Conservation (phyloP, 2,113 vertebrate genomes). For the Oxygymnocypris stewartii region DNA sequence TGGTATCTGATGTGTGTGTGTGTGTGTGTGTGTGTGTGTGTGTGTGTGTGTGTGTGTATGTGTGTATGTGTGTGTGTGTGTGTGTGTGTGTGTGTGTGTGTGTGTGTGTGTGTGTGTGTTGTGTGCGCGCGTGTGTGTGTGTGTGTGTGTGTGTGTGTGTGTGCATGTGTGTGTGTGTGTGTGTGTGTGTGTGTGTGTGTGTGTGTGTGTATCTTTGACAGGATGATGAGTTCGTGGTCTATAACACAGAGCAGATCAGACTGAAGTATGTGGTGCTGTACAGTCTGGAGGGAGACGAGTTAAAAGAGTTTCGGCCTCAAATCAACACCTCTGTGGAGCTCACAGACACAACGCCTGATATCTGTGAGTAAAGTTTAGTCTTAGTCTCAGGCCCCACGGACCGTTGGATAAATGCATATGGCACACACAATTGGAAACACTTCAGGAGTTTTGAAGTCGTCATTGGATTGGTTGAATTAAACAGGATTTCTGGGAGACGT, state of each 20-base stretch:
- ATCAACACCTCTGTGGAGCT: constrained; percentile 35
- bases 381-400: too few relatives aligned
- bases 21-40: background rate
- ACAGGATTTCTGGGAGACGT: too few relatives aligned
- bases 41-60: background rate
- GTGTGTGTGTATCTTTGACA: constrained; percentile 55
- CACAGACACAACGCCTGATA: constrained; percentile 9
- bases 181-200: background rate
- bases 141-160: background rate
- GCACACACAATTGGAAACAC: too few relatives aligned
- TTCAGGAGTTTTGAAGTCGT: too few relatives aligned
- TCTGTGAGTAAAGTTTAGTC: constrained; percentile 43
- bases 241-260: constrained; percentile 81
- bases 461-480: too few relatives aligned
- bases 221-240: constrained; percentile 88
- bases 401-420: too few relatives aligned
- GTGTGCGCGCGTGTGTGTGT: background rate
- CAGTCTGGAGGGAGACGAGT: constrained; percentile 69
- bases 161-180: too few relatives aligned
- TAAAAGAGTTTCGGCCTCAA: constrained; percentile 72
- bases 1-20: background rate
- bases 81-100: background rate
- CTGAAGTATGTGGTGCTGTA: constrained; percentile 84
- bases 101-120: background rate
- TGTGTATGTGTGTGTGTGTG: background rate